Conservation (phyloP, 2,113 vertebrate species). For the Nannospalax galili region DNA sequence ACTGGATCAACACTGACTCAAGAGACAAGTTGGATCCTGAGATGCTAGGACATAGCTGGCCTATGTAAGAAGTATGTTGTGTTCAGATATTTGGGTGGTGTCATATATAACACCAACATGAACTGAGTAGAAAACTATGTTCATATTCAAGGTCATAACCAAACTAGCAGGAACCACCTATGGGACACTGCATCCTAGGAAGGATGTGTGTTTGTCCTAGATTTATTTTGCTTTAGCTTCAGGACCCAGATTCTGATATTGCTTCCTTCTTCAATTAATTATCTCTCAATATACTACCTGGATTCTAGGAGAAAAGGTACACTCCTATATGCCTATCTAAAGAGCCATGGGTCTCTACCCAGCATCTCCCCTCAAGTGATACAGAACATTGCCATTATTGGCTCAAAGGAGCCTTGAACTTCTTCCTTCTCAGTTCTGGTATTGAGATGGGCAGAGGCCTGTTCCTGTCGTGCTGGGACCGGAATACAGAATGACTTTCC, state of each 20-base stretch:
- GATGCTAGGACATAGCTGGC: background rate
- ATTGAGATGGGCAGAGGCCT: background rate
- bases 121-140: constrained; percentile 42
- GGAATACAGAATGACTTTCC: background rate
- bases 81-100: background rate
- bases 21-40: background rate
- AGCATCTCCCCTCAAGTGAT: background rate
- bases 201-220: background rate
- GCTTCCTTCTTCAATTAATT: background rate
- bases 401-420: background rate
- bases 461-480: background rate
- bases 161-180: background rate
- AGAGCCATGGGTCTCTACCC: background rate
- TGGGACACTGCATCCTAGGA: constrained; percentile 7
- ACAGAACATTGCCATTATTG: background rate
- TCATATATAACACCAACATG: background rate
- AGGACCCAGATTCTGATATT: background rate
- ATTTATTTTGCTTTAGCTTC: background rate
- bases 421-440: background rate
- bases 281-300: background rate
- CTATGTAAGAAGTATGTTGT: background rate
- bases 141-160: constrained; percentile 34
- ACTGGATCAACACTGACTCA: background rate
- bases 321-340: background rate
- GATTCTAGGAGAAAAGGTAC: background rate